Evolutionary conservation across 2,113 vertebrate genomes (phyloP), one percentile per base, ranked within the genome.

Genomic region (Xenus cinereus): DNA sequence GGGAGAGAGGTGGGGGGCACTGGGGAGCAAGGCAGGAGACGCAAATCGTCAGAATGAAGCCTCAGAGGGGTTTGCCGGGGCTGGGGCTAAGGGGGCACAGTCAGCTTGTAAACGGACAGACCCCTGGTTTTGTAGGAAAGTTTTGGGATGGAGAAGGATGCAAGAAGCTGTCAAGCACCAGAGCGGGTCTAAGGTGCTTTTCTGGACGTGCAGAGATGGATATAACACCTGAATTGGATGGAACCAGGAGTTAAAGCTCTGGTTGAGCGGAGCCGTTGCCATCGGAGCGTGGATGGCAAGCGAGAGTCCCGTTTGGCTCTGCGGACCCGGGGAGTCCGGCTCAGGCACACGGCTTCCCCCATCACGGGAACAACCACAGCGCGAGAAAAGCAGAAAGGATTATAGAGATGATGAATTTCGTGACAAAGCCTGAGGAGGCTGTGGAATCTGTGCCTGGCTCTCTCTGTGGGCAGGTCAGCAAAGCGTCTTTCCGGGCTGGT

Each of bases 281-380:
- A 24, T 4, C 0, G 0, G n/a, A 10, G 30, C 10, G 21, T 4
- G 35, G 76, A 41, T 35, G 68, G 81, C 43, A 69, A 74, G 24
- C 35, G 14, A 12, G 33, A 35, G 69, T 19, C 41, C 62, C 46
- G 69, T 26, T 11, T 23, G 51, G 64, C 57, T 62, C 39, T 32
- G n/a, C 0, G 1, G 12, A 1, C 37, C 12, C 32, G 45, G 14
- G 60, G 13, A 17, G 64, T 8, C 15, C 57, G 57, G 48, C 57
- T 30, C 51, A 46, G 57, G 37, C 45, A 59, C 69, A 35, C 21
- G 1, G 0, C 21, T 18, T 35, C 53, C 71, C 48, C 67, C 24
- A 22, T 18, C 4, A 4, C 10, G 51, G 45, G 41, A 59, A 27
- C 33, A 46, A 41, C 10, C 46, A 14, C 13, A 66, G 51, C 57